A percentile compares a stretch with the other conserved stretches of the same genome.
Evolutionary conservation across 2,888 invertebrate species (phyloP).

Genomic region (Pseudanteris insignis): DNA sequence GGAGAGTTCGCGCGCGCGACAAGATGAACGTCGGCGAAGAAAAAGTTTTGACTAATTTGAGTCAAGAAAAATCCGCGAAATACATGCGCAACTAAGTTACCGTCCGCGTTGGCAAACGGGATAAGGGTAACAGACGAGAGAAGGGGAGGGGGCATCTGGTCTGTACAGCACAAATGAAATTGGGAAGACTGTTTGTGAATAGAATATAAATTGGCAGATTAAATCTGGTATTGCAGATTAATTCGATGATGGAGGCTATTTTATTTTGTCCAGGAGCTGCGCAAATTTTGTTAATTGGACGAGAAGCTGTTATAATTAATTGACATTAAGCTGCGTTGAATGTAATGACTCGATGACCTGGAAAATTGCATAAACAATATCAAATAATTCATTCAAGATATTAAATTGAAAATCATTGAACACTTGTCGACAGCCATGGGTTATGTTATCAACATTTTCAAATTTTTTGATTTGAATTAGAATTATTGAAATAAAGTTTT

Average conservation of each 20-base stretch:
- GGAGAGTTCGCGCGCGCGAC: background rate
- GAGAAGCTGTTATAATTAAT: slow-evolving; percentile 12
- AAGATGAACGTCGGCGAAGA: slow-evolving; percentile 3
- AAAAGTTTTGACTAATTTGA: slow-evolving; percentile 30
- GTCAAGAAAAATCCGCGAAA: slow-evolving; percentile 30
- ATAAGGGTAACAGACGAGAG: no score
- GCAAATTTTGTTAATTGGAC: slow-evolving; percentile 11
- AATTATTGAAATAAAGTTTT: background rate
- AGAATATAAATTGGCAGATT: slow-evolving; percentile 35
- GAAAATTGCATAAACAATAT: background rate
- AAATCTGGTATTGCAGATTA: slow-evolving; percentile 28
- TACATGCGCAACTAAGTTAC: slow-evolving; percentile 26
- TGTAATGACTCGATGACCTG: slow-evolving; percentile 2
- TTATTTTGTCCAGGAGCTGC: slow-evolving; percentile 1
- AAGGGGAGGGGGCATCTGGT: background rate
- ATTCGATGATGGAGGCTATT: slow-evolving; percentile 10
- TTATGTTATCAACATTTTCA: no score
- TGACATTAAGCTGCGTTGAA: slow-evolving; percentile 3
- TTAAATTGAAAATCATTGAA: slow-evolving; percentile 6
- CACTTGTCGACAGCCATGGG: no score
- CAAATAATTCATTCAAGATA: background rate
- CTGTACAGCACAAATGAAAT: slow-evolving; percentile 31
- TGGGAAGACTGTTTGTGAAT: slow-evolving; percentile 32
- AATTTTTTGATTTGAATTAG: slow-evolving; percentile 18
- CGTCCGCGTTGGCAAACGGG: no score